These are phyloP conservation scores for Parapristionchus giblindavisi DNA, from an alignment of 2,888 invertebrate genomes.

Conservation along the genomic window DNA sequence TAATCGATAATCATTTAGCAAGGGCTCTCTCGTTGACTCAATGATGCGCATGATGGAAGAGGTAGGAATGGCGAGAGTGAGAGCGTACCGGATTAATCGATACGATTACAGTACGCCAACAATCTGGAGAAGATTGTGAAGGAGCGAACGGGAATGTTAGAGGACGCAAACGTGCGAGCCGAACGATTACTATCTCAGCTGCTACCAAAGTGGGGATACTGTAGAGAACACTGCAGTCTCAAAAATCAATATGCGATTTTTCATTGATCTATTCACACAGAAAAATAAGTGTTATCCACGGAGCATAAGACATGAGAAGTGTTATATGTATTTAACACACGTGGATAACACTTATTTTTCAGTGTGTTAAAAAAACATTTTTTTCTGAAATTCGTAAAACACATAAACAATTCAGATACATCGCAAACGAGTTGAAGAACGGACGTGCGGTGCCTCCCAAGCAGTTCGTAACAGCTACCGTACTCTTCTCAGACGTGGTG, in stretches of 20 bases:
- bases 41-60: slow-evolving; percentile 61
- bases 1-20: slow-evolving; percentile 40
- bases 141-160: slow-evolving; percentile 52
- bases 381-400: too few species aligned
- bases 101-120: slow-evolving; percentile 46
- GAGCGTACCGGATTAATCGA: background rate
- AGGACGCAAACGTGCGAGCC: slow-evolving; percentile 51
- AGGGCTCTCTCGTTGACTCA: slow-evolving; percentile 53
- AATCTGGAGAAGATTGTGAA: slow-evolving; percentile 53
- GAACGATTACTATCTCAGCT: slow-evolving; percentile 52
- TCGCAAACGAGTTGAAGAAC: slow-evolving; percentile 63
- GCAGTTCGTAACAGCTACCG: slow-evolving; percentile 60
- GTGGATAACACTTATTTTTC: too few species aligned
- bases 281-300: background rate
- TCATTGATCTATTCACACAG: too few species aligned
- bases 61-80: slow-evolving; percentile 17
- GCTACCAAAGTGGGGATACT: slow-evolving; percentile 47
- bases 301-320: background rate
- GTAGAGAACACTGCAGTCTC: background rate
- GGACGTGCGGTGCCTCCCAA: slow-evolving; percentile 64
- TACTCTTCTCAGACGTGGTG: slow-evolving; percentile 56
- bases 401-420: slow-evolving; percentile 51
- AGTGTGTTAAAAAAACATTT: background rate
- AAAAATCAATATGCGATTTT: too few species aligned
- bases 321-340: background rate